These are phyloP conservation scores for Echinarachnius parma DNA, from an alignment of 53 echinoderm and acorn worm species.

Conservation along the genomic window DNA sequence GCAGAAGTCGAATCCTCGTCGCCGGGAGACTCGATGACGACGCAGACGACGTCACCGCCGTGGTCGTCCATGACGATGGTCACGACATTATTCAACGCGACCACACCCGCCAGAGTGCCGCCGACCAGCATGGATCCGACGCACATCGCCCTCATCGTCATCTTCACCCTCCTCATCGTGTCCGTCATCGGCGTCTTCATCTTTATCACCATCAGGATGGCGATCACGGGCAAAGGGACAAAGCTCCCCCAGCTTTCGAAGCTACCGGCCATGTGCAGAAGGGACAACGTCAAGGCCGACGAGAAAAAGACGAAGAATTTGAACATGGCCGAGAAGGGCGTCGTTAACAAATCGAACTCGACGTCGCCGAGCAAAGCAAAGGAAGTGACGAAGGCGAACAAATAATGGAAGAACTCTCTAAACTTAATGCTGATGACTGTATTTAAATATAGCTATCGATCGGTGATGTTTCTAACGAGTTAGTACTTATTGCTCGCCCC, in stretches of 20 bases:
- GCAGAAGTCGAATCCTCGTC: neutral
- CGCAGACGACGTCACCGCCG: conserved; percentile 4
- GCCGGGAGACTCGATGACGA: neutral
- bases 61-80: conserved; percentile 7
- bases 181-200: conserved; percentile 32
- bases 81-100: conserved; percentile 5
- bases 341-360: neutral
- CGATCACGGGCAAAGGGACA: conserved; percentile 11
- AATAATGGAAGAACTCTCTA: too few relatives aligned
- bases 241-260: conserved; percentile 21
- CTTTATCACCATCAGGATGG: conserved; percentile 31
- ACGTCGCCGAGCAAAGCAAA: conserved; percentile 6
- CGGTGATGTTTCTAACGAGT: too few relatives aligned
- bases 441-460: too few relatives aligned
- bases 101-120: conserved; percentile 21
- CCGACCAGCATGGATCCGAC: conserved; percentile 22
- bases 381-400: neutral
- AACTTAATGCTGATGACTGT: too few relatives aligned
- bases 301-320: conserved; percentile 14
- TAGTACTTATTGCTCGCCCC: too few relatives aligned
- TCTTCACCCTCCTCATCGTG: conserved; percentile 33
- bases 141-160: conserved; percentile 39
- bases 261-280: conserved; percentile 23
- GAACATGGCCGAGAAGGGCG: conserved; percentile 16
- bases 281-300: neutral